A percentile compares a stretch with the other conserved stretches of the same genome.
These are phyloP conservation scores for Peromyscus leucopus DNA, from an alignment of 2,113 vertebrate genomes.

Conservation along the genomic window DNA sequence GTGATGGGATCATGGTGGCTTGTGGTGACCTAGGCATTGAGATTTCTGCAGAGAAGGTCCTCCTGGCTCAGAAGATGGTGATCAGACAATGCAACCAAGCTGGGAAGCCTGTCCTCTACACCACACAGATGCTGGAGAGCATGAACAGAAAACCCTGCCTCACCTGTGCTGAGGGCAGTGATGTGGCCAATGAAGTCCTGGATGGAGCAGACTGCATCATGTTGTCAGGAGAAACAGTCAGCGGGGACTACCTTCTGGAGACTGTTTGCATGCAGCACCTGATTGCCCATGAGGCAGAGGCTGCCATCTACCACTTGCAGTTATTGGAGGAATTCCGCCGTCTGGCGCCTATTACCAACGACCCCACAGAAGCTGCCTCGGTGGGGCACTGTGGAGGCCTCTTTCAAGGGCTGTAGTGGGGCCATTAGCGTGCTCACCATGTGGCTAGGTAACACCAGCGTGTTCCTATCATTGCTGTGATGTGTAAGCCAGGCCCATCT, in stretches of 20 bases:
- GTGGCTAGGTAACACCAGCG: neutral
- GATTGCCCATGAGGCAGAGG: constrained; percentile 81
- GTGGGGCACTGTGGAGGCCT: neutral
- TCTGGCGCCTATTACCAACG: neutral
- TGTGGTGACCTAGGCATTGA: neutral
- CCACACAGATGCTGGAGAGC: constrained; percentile 99
- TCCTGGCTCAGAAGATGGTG: constrained; percentile 94
- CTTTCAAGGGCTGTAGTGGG: neutral
- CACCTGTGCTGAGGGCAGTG: constrained; percentile 86
- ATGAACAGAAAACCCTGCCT: constrained; percentile 82
- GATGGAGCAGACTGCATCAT: constrained; percentile 98
- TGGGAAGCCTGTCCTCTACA: constrained; percentile 96
- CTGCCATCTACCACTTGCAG: neutral
- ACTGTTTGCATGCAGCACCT: constrained; percentile 95
- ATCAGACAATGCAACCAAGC: constrained; percentile 86
- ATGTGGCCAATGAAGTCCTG: constrained; percentile 96
- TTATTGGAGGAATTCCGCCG: neutral
- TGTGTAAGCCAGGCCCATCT: neutral
- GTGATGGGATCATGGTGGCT: neutral
- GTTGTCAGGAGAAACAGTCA: constrained; percentile 97
- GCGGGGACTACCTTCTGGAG: constrained; percentile 97
- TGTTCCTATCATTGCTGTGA: neutral
- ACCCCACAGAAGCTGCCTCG: neutral
- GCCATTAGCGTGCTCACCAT: neutral
- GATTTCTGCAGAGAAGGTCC: neutral